Evolutionary conservation across 2,113 vertebrate species (phyloP).

Genomic region (Tragulus kanchil): DNA sequence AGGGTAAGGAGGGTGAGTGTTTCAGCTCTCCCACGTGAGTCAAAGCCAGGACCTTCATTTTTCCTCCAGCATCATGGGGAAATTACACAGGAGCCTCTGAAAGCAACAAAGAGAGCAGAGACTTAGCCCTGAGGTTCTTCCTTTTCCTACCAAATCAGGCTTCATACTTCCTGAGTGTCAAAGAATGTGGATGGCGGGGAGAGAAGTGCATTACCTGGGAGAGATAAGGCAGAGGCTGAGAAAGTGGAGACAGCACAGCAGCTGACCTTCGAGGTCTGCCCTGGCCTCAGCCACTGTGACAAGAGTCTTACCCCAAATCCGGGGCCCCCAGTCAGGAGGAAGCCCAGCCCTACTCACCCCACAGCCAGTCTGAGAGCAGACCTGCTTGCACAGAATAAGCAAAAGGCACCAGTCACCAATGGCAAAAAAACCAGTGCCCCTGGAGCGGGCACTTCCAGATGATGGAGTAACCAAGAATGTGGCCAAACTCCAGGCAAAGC

Average conservation of each 20-base stretch:
- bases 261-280: background rate
- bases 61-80: background rate
- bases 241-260: background rate
- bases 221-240: background rate
- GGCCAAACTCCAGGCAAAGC: background rate
- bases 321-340: background rate
- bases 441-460: no score
- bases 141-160: background rate
- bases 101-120: background rate
- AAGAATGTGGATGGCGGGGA: background rate
- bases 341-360: background rate
- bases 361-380: background rate
- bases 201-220: background rate
- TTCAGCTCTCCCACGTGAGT: background rate
- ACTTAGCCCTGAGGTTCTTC: background rate
- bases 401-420: background rate
- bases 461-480: background rate
- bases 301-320: background rate
- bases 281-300: background rate
- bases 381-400: accelerated
- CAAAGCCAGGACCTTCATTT: background rate
- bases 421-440: no score
- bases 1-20: background rate
- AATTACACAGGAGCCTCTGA: background rate
- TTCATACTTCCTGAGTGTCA: background rate